phyloP scores from a whole-genome alignment of 2,113 vertebrate genomes.

The Diadophis punctatus region DNA sequence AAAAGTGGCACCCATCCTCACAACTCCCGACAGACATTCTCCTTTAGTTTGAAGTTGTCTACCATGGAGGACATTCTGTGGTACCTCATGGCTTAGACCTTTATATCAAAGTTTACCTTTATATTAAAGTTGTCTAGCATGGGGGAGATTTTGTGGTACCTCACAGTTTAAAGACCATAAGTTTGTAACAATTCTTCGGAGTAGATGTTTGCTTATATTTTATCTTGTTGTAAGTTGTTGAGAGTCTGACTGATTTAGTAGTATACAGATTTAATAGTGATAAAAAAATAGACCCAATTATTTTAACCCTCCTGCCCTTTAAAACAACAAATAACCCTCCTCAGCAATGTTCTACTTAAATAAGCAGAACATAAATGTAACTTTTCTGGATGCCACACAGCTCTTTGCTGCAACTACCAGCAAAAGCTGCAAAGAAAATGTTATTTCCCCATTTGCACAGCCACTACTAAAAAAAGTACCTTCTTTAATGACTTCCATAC shows the following conservation, averaged over 20 bases:
- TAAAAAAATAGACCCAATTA: background rate
- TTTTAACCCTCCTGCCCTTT: background rate
- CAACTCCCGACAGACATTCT: too few species aligned
- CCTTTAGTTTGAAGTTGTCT: too few species aligned
- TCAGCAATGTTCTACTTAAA: background rate
- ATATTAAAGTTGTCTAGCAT: background rate
- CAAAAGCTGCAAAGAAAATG: background rate
- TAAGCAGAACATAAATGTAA: background rate
- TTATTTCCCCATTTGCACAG: background rate
- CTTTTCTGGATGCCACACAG: background rate
- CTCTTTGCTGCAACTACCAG: background rate
- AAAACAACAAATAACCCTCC: background rate
- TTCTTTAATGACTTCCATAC: background rate
- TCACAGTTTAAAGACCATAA: background rate
- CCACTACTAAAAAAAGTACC: background rate
- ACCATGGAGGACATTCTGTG: too few species aligned
- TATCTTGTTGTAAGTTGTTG: background rate
- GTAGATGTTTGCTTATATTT: background rate
- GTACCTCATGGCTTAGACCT: background rate
- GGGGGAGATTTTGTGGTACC: background rate
- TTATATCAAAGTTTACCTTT: background rate
- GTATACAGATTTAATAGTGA: background rate
- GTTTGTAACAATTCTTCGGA: background rate
- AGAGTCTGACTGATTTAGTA: background rate
- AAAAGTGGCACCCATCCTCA: too few species aligned